A percentile compares a stretch with the other conserved stretches of the same genome.
Evolutionary conservation across 2,888 invertebrate genomes (phyloP).

Genomic region (Leucophenga montana): DNA sequence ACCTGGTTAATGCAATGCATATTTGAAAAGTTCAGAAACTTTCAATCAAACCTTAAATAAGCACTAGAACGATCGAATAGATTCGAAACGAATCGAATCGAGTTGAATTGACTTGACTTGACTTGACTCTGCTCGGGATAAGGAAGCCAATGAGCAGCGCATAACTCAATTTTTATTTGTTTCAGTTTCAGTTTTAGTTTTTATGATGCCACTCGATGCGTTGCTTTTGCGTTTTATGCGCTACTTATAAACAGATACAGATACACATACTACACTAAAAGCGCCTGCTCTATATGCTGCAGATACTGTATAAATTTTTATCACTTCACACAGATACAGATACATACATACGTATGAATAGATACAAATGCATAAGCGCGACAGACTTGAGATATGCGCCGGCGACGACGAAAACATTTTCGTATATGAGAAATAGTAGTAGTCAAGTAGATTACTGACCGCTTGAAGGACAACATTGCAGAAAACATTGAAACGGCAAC

Average conservation of each 20-base stretch:
- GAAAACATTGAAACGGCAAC: not conserved
- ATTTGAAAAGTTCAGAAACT: no score
- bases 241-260: slow-evolving; percentile 13
- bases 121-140: no score
- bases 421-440: slow-evolving; percentile 14
- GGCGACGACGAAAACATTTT: not conserved
- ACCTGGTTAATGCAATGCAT: no score
- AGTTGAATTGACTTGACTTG: no score
- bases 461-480: slow-evolving; percentile 26
- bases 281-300: slow-evolving; percentile 2
- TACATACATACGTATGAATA: not conserved
- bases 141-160: no score
- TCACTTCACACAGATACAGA: not conserved
- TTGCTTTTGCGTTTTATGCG: slow-evolving; percentile 15
- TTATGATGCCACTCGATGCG: slow-evolving; percentile 2
- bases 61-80: no score
- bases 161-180: slow-evolving; percentile 21
- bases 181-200: slow-evolving; percentile 16
- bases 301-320: not conserved
- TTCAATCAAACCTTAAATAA: no score
- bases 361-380: not conserved
- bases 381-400: not conserved
- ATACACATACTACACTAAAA: not conserved
- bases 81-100: no score
- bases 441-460: slow-evolving; percentile 30